A percentile compares a stretch with the other conserved stretches of the same genome.
Evolutionary conservation across 2,113 vertebrate species (phyloP).

Genomic region (Aegotheles bennettii): DNA sequence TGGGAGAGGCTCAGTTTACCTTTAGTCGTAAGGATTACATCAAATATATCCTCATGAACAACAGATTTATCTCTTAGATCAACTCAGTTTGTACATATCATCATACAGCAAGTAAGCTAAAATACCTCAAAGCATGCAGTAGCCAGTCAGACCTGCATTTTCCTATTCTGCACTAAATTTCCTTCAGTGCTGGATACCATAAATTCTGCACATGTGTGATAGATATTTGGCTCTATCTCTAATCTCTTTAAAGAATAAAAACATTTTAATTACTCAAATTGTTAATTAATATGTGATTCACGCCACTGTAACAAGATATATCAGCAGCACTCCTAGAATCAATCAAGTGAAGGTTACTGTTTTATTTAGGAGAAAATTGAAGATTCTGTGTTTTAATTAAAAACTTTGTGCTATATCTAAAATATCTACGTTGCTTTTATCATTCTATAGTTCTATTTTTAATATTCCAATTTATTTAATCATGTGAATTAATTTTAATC

Average conservation of each 20-base stretch:
- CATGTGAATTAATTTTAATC: not conserved
- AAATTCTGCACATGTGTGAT: conserved; percentile 49
- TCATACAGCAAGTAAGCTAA: conserved; percentile 48
- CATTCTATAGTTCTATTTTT: conserved; percentile 13
- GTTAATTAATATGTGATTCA: conserved; percentile 59
- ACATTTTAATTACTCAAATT: conserved; percentile 72
- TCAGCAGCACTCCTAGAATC: conserved; percentile 64
- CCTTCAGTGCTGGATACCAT: conserved; percentile 51
- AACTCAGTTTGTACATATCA: conserved; percentile 24
- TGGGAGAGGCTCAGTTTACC: not conserved
- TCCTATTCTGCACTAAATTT: conserved; percentile 54
- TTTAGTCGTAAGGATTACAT: not conserved
- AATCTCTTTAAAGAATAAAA: conserved; percentile 73
- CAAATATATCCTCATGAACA: conserved; percentile 53
- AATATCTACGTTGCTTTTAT: conserved; percentile 44
- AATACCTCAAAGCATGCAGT: conserved; percentile 32
- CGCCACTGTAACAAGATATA: conserved; percentile 23
- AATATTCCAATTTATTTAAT: conserved; percentile 33
- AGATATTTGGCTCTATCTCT: conserved; percentile 66
- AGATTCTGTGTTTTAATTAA: conserved; percentile 42
- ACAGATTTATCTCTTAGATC: conserved; percentile 26
- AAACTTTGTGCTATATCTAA: conserved; percentile 11
- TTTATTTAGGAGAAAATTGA: conserved; percentile 67
- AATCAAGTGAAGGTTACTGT: conserved; percentile 65
- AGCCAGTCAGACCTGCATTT: conserved; percentile 37